These are phyloP conservation scores for Tapirus terrestris DNA, from an alignment of 2,113 vertebrate species.

Conservation along the genomic window DNA sequence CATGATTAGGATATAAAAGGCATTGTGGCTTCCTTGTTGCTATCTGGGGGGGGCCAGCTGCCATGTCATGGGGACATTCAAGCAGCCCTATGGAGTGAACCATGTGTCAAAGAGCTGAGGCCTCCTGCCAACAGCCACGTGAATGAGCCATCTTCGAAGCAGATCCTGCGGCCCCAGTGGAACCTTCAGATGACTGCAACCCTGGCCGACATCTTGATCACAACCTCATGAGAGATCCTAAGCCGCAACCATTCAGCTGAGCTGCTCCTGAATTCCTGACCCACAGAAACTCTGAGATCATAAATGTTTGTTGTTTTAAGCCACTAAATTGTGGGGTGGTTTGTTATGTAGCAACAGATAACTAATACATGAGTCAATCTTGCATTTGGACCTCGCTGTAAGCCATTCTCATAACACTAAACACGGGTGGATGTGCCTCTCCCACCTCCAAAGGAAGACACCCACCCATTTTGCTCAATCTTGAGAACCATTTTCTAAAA, in stretches of 20 bases:
- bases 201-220: neutral
- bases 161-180: neutral
- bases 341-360: neutral
- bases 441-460: neutral
- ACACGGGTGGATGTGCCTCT: neutral
- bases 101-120: neutral
- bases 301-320: neutral
- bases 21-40: constrained; percentile 38
- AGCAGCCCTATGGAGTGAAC: neutral
- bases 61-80: neutral
- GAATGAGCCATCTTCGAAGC: neutral
- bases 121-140: neutral
- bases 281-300: neutral
- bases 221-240: neutral
- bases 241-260: neutral
- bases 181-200: neutral
- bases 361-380: neutral
- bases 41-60: constrained; percentile 39
- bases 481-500: constrained; percentile 8
- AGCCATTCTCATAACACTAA: constrained; percentile 10
- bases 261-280: constrained; percentile 1
- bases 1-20: constrained; percentile 55
- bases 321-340: neutral
- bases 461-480: constrained; percentile 17
- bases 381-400: neutral